Percentiles rank a stretch among this genome's conserved stretches.
Evolutionary conservation across 2,797 vertebrate species (phyloP).

Genomic region (Bovichtus variegatus): DNA sequence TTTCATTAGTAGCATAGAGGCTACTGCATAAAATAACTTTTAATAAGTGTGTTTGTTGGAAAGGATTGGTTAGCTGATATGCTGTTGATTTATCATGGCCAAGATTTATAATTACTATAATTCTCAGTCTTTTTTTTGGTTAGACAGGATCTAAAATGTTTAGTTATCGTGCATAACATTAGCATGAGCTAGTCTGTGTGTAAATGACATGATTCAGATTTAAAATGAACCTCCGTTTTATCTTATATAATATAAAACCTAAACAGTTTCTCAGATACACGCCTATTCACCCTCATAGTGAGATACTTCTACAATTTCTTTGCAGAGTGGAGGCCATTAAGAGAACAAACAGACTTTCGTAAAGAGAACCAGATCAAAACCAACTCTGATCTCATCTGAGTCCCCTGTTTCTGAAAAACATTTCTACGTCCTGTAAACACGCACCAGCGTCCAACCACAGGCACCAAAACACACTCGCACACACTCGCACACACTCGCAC

Average conservation of each 20-base stretch:
- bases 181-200: not conserved
- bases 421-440: slow-evolving; percentile 26
- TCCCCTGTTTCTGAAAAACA: slow-evolving; percentile 13
- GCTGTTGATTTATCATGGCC: not conserved
- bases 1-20: slow-evolving; percentile 1
- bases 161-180: not conserved
- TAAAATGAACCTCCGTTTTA: not conserved
- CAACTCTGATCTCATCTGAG: slow-evolving; percentile 33
- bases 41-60: slow-evolving; percentile 14
- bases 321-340: slow-evolving; percentile 13
- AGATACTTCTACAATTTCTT: slow-evolving; percentile 18
- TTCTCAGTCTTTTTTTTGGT: not conserved
- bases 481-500: slow-evolving; percentile 7
- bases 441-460: not conserved
- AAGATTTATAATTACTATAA: not conserved
- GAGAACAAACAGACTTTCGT: slow-evolving; percentile 12
- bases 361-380: slow-evolving; percentile 39
- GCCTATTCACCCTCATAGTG: not conserved
- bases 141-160: not conserved
- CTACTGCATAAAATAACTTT: slow-evolving; percentile 2
- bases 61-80: not conserved
- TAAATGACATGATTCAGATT: not conserved
- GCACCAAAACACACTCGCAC: slow-evolving; percentile 18
- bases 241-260: not conserved
- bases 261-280: slow-evolving; percentile 5